phyloP scores from a whole-genome alignment of 2,888 invertebrate species.

The Mamestra brassicae region DNA sequence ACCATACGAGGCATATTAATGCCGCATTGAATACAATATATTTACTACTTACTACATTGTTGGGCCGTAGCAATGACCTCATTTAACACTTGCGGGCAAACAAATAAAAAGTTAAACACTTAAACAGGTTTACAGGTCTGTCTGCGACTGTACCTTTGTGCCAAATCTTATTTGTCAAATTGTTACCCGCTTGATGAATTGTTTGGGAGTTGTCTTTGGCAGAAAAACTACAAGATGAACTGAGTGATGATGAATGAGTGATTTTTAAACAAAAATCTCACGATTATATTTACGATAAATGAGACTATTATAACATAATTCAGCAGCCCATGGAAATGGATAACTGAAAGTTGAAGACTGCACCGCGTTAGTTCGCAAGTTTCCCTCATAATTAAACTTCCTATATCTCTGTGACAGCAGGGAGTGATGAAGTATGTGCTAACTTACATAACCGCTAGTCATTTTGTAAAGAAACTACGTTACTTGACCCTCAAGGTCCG shows the following conservation, averaged over 20 bases:
- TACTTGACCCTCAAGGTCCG: slow-evolving; percentile 23
- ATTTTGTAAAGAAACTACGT: slow-evolving; percentile 26
- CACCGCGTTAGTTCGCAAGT: neutral
- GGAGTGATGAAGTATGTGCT: neutral
- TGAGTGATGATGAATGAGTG: no score
- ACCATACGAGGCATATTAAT: slow-evolving; percentile 60
- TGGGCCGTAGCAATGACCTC: slow-evolving; percentile 38
- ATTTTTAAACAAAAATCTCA: no score
- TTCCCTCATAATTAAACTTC: slow-evolving; percentile 8
- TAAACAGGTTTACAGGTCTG: slow-evolving; percentile 2
- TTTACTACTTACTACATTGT: slow-evolving; percentile 42
- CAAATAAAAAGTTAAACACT: slow-evolving; percentile 17
- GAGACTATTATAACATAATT: neutral
- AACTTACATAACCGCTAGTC: slow-evolving; percentile 14
- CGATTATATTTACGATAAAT: no score
- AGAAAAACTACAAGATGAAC: neutral
- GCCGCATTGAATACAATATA: slow-evolving; percentile 43
- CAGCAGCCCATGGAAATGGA: neutral
- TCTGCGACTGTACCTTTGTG: slow-evolving; percentile 21
- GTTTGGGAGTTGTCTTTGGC: neutral
- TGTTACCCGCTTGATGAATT: neutral
- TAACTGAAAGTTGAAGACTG: no score
- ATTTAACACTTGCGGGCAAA: slow-evolving; percentile 13
- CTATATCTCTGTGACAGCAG: neutral
- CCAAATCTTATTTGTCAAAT: slow-evolving; percentile 13